Conservation (phyloP, 2,888 invertebrate genomes). For the Apeira syringaria region DNA sequence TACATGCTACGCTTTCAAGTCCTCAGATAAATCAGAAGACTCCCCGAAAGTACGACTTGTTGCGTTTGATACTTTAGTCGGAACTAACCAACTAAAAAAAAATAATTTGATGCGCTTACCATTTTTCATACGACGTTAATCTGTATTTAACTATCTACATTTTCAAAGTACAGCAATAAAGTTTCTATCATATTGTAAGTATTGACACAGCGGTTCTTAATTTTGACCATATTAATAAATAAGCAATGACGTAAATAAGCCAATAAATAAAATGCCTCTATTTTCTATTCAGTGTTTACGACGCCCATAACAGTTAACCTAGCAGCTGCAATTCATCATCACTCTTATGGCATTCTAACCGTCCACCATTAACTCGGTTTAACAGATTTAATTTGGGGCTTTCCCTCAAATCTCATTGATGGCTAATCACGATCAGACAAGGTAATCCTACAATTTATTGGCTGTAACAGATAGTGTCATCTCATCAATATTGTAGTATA, state of each 20-base stretch:
- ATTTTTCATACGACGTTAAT: too few relatives aligned
- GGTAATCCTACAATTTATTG: conserved; percentile 80
- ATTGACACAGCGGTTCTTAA: too few relatives aligned
- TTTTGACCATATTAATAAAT: background rate
- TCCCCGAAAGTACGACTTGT: too few relatives aligned
- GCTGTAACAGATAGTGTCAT: conserved; percentile 68
- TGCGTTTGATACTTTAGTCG: too few relatives aligned
- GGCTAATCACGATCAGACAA: conserved; percentile 76
- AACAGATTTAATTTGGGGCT: conserved; percentile 75
- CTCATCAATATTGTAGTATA: conserved; percentile 58
- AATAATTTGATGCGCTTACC: too few relatives aligned
- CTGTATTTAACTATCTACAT: too few relatives aligned
- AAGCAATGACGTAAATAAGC: background rate
- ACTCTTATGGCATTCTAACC: conserved; percentile 52
- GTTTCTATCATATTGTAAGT: too few relatives aligned
- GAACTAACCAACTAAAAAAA: too few relatives aligned
- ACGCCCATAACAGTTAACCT: conserved; percentile 37
- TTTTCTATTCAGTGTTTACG: conserved; percentile 35
- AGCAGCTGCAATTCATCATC: conserved; percentile 54
- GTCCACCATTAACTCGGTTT: conserved; percentile 68
- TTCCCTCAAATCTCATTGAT: conserved; percentile 72
- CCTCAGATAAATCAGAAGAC: too few relatives aligned
- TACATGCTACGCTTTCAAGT: too few relatives aligned
- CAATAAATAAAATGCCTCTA: conserved; percentile 14
- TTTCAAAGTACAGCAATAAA: too few relatives aligned